These are phyloP conservation scores for Malacoctenus gilli DNA, from an alignment of 2,797 vertebrate species.

Conservation along the genomic window DNA sequence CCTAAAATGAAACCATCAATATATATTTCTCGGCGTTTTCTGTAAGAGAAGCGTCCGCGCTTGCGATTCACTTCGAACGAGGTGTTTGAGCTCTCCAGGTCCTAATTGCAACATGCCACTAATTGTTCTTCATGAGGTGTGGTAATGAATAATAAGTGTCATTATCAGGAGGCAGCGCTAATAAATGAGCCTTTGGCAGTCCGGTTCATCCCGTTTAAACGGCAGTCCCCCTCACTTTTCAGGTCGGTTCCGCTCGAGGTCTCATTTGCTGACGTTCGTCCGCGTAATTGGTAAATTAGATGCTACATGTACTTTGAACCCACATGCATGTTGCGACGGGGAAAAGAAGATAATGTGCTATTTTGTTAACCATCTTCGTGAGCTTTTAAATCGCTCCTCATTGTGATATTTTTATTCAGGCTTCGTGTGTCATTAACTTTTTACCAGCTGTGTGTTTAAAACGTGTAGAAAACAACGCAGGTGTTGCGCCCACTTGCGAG, in stretches of 20 bases:
- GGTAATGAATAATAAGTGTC: constrained; percentile 20
- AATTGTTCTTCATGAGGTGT: constrained; percentile 6
- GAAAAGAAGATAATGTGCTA: not conserved
- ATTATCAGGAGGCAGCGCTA: constrained; percentile 7
- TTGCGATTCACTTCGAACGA: not conserved
- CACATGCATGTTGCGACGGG: no score
- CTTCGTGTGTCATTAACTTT: not conserved
- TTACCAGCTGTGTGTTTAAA: not conserved
- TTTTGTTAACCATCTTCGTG: not conserved
- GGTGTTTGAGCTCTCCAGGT: no score
- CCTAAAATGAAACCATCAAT: constrained; percentile 17
- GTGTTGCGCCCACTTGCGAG: not conserved
- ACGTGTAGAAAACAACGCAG: not conserved
- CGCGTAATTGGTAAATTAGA: no score
- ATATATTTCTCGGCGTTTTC: constrained; percentile 1
- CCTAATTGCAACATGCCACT: no score
- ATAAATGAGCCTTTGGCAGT: constrained; percentile 18
- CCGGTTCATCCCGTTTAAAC: no score
- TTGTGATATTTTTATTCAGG: not conserved
- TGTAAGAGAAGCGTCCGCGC: constrained; percentile 1
- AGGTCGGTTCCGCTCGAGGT: no score
- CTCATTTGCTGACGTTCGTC: no score
- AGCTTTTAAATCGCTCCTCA: not conserved
- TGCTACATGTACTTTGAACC: no score
- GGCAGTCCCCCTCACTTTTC: no score